Base-by-base conservation (phyloP, 1,140 invertebrate genomes). In the Eufriesea mexicana region DNA sequence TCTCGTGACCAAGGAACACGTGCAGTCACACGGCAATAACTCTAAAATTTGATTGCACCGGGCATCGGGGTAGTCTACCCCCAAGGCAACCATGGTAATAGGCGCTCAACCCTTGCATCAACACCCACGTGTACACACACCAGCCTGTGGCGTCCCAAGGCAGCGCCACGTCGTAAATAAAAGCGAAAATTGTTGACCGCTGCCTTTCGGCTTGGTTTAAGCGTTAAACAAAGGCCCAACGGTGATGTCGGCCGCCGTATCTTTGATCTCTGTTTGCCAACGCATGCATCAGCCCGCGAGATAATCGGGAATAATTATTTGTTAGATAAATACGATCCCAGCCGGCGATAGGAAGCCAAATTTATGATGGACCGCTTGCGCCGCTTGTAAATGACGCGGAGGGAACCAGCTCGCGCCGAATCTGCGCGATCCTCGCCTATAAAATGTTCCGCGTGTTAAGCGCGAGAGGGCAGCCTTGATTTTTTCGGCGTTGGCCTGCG, bases 261-360 rank as follows among this genome's bases (percentile, higher is more conserved):
- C 91, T 93, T 78, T 83, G 86, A 93, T 93, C 92, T 93, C 80
- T 89, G 91, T 91, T 92, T 88, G 90, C 91, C 87, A 85, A 91
- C 84, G 85, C 89, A 91, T 90, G 87, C 89, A 92, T 92, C 91
- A 91, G 71, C 73, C 84, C 54, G 45, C 84, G 76, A 88, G 91
- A 92, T 92, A 92, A 93, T 92, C 89, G 86, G 85, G 89, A 92
- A 94, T 93, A 93, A 94, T 93, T 92, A 93, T 92, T 93, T 88
- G 88, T 92, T 93, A 92, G 91, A 94, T 92, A 92, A 93, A 91
- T 89, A 89, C 84, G 92, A 93, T 92, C 89, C 87, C 78, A 87
- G 85, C 68, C 84, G 81, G 84, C 85, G 92, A 93, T 93, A 92
- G 89, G 84, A 74, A 62, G 84, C 71, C 79, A 85, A 89, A 92